phyloP scores from a whole-genome alignment of 2,797 vertebrate genomes.

The Melanotaenia maccullochi region DNA sequence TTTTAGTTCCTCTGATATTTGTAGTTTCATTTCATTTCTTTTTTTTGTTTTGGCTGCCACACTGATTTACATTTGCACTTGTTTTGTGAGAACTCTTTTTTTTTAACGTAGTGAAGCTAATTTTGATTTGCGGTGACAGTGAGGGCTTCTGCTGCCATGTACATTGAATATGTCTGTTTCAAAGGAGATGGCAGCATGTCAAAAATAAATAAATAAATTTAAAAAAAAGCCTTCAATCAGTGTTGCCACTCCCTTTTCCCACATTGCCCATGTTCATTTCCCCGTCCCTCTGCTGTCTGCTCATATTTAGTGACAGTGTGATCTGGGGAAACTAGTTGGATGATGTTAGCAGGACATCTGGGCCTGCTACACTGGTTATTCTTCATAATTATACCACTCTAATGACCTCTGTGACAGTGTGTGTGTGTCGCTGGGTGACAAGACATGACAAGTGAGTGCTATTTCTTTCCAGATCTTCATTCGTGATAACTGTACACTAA shows the following conservation, averaged over 20 bases:
- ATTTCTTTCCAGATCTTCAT: conserved; percentile 24
- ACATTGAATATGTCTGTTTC: conserved; percentile 41
- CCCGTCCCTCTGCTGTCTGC: conserved; percentile 38
- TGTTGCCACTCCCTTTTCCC: conserved; percentile 48
- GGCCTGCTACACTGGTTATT: conserved; percentile 54
- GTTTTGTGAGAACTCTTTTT: conserved; percentile 2
- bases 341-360: conserved; percentile 63
- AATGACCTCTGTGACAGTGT: conserved; percentile 47
- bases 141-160: conserved; percentile 1
- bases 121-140: conserved; percentile 26
- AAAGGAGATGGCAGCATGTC: conserved; percentile 44
- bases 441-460: conserved; percentile 9
- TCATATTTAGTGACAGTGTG: conserved; percentile 37
- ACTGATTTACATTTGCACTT: conserved; percentile 26
- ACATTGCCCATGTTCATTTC: conserved; percentile 33
- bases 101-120: conserved; percentile 9
- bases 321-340: conserved; percentile 34
- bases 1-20: conserved; percentile 56
- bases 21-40: conserved; percentile 25
- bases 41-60: background rate
- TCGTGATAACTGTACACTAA: conserved; percentile 21
- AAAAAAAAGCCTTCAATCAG: conserved; percentile 33
- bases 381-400: conserved; percentile 61
- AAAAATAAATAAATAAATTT: conserved; percentile 9
- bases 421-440: conserved; percentile 16